Percentiles rank a stretch among this genome's conserved stretches.
phyloP scores from a whole-genome alignment of 2,797 vertebrate genomes.

The Pseudomugil tenellus region DNA sequence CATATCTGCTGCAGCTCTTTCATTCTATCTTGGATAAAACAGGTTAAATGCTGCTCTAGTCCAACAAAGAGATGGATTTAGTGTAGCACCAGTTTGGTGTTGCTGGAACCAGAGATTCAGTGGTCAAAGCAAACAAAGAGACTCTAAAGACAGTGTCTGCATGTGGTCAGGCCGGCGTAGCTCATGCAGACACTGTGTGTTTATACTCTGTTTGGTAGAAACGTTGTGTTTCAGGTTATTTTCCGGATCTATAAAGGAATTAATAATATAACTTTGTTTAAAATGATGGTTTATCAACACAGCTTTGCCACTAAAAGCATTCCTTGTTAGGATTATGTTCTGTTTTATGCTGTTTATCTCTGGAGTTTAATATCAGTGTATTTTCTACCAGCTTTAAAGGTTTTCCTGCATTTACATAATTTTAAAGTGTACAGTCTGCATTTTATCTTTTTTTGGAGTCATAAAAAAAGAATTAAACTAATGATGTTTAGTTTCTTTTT shows the following conservation, averaged over 20 bases:
- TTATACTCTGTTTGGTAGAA: too few species aligned
- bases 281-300: neutral
- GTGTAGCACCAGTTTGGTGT: neutral
- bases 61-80: neutral
- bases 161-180: too few species aligned
- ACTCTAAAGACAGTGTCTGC: too few species aligned
- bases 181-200: too few species aligned
- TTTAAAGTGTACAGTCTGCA: neutral
- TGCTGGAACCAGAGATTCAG: too few species aligned
- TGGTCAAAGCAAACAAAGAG: too few species aligned
- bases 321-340: neutral
- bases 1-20: too few species aligned
- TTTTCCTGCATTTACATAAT: constrained; percentile 13
- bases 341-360: neutral
- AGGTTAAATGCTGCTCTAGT: neutral
- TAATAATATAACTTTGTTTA: neutral
- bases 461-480: constrained; percentile 42
- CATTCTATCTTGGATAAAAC: neutral
- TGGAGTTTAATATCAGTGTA: neutral
- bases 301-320: neutral
- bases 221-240: too few species aligned
- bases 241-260: too few species aligned
- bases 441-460: constrained; percentile 45
- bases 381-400: constrained; percentile 11
- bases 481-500: constrained; percentile 13